Percentiles rank a stretch among this genome's conserved stretches.
Evolutionary conservation across 2,113 vertebrate species (phyloP).

Genomic region (Calypte anna): DNA sequence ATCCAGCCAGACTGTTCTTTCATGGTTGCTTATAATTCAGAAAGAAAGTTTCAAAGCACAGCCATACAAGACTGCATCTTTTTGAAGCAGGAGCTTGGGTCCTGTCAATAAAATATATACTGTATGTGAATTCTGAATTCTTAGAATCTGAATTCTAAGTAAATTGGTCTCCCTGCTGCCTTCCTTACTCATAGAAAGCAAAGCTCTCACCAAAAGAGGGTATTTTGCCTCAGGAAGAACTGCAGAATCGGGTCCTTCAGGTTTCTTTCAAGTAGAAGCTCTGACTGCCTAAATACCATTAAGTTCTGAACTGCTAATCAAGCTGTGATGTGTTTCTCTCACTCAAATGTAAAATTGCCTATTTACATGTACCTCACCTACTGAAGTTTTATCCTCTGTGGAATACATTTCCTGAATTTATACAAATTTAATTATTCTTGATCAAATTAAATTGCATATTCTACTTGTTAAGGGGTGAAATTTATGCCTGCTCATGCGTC

Average conservation of each 20-base stretch:
- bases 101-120: neutral
- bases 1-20: neutral
- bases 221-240: neutral
- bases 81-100: neutral
- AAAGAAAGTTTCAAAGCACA: neutral
- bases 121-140: too few relatives aligned
- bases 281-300: neutral
- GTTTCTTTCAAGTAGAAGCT: neutral
- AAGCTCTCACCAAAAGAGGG: neutral
- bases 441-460: slow-evolving; percentile 54
- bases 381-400: slow-evolving; percentile 10
- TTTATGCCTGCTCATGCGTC: slow-evolving; percentile 56
- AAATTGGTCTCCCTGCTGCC: neutral
- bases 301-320: neutral
- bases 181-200: neutral
- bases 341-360: slow-evolving; percentile 6
- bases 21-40: neutral
- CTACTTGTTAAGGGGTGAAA: slow-evolving; percentile 47
- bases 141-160: neutral
- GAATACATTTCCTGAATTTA: slow-evolving; percentile 54
- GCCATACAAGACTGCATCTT: accelerated
- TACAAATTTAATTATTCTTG: slow-evolving; percentile 60
- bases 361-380: slow-evolving; percentile 37
- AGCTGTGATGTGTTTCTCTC: neutral
- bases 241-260: neutral